These are phyloP conservation scores for Capromys pilorides DNA, from an alignment of 2,797 vertebrate species.

Conservation along the genomic window DNA sequence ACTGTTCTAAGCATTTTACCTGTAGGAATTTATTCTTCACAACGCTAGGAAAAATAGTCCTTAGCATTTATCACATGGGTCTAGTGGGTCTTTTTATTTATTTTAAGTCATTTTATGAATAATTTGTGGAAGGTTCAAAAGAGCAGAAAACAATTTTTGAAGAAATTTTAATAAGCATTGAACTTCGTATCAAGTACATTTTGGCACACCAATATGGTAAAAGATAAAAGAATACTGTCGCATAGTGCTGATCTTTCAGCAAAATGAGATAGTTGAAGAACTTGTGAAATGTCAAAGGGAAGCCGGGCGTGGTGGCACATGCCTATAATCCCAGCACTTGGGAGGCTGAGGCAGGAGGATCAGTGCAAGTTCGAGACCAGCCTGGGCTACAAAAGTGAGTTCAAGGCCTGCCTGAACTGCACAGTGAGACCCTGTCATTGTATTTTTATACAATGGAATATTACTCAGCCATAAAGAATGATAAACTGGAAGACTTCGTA, in stretches of 20 bases:
- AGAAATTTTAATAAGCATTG: conserved; percentile 9
- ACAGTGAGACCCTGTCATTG: too few species aligned
- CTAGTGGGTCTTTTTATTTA: neutral
- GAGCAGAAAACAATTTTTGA: conserved; percentile 24
- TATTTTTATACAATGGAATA: too few species aligned
- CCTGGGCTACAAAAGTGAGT: too few species aligned
- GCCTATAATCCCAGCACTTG: too few species aligned
- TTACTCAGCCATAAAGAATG: too few species aligned
- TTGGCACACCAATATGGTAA: neutral
- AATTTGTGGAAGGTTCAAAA: conserved; percentile 31
- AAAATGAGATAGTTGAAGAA: neutral
- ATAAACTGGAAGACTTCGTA: too few species aligned
- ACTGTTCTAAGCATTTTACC: neutral
- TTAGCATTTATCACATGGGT: neutral
- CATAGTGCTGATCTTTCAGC: neutral
- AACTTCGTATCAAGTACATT: conserved; percentile 9
- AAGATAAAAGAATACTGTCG: conserved; percentile 1
- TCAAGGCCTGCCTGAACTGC: too few species aligned
- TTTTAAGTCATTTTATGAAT: conserved; percentile 25
- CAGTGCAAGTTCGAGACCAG: too few species aligned
- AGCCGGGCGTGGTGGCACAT: too few species aligned
- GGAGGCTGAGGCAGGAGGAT: too few species aligned
- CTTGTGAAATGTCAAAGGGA: neutral
- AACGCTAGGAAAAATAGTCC: neutral
- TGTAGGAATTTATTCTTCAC: neutral